Evolutionary conservation across 1,140 invertebrate genomes (phyloP).

Genomic region (Zaprionus nigranus): DNA sequence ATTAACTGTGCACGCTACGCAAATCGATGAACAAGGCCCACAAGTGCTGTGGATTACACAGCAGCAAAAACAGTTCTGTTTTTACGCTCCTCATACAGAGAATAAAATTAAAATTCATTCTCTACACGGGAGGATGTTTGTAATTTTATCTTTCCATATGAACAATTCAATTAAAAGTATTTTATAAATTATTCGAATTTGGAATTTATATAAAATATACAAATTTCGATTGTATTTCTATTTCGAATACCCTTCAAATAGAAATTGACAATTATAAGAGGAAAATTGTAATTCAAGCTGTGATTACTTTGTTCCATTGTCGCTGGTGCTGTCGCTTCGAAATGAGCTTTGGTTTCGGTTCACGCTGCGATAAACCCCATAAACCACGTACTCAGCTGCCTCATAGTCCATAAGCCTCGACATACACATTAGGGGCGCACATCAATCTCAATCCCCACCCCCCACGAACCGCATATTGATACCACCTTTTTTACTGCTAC

Average conservation of each 20-base stretch:
- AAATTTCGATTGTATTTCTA: background rate
- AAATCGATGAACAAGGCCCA: constrained; percentile 36
- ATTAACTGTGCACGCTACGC: constrained; percentile 54
- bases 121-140: no score
- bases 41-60: constrained; percentile 8
- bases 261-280: background rate
- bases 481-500: constrained; percentile 35
- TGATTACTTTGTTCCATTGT: constrained; percentile 27
- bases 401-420: constrained; percentile 33
- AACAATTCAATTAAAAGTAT: no score
- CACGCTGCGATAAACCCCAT: constrained; percentile 38
- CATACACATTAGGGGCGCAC: constrained; percentile 21
- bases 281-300: constrained; percentile 2
- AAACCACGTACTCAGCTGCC: constrained; percentile 42
- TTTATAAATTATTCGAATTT: no score
- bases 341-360: constrained; percentile 30
- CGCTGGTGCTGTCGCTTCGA: constrained; percentile 3
- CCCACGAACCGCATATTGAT: constrained; percentile 21
- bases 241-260: background rate
- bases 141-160: no score
- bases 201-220: background rate
- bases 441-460: constrained; percentile 36
- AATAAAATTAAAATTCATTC: background rate
- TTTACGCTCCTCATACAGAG: background rate
- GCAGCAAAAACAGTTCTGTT: background rate